Base-by-base conservation (phyloP, 2,797 vertebrate species). In the Esox lucius region DNA sequence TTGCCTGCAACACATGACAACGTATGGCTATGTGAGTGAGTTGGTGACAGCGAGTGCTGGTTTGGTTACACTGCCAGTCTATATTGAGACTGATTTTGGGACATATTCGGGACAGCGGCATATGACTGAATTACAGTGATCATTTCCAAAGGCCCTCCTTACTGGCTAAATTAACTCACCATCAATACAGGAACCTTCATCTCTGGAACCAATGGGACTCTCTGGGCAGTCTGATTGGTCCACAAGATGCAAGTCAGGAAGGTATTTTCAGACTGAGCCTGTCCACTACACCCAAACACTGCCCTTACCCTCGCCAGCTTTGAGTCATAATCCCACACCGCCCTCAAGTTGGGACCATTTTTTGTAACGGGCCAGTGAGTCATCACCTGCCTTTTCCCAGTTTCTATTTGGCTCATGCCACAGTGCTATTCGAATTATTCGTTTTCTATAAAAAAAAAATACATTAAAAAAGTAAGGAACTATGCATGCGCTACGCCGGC, bases 121-220 rank as follows among this genome's bases (percentile, higher is more conserved):
- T 48, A 28, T 42, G n/a, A 48, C 68, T 70, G 68, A 71, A 71
- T 33, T 11, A 51, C 49, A 8, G 51, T 19, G 28, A 56, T 42
- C 65, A 67, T 22, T 16, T 46, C 26, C 39, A 56, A 28, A 64
- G 66, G 28, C 53, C 28, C 56, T 70, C 28, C 24, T 15, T 13
- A 11, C 24, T 28, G 24, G 12, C 42, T 12, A 73, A 28, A 68
- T 13, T 12, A 17, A 17, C 16, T 42, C 53, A 65, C 62, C 56
- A 64, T 69, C 39, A 39, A 42, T 49, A 74, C 51, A 71, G n/a
- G 39, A 74, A 39, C 4, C 35, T 53, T 75, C 61, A 79, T 68
- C 70, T 31, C 75, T 67, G 73, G 56, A 79, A 80, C 78, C 73
- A 70, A 75, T 51, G 65, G 7, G 22, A n/a, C 46, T 73, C 39